Conservation (phyloP, 2,888 invertebrate species). For the Sinodicranocentrus sp. region DNA sequence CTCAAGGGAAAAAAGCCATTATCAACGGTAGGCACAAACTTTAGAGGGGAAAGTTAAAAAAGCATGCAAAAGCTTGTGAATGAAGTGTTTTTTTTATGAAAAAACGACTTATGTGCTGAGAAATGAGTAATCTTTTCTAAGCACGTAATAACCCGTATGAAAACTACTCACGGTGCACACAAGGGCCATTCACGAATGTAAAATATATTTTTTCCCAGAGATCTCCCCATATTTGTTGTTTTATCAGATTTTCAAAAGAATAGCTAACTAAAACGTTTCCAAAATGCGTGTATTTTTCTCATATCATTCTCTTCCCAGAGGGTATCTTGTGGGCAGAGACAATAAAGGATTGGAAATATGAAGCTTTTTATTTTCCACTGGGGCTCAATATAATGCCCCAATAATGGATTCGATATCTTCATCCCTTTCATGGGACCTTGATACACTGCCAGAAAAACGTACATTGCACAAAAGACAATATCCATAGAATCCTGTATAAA, state of each 20-base stretch:
- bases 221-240: no score
- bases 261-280: no score
- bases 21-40: no score
- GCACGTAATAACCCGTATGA: constrained; percentile 41
- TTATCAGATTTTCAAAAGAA: constrained; percentile 12
- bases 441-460: constrained; percentile 53
- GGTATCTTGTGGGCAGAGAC: no score
- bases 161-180: constrained; percentile 19
- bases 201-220: not conserved
- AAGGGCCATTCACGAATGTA: not conserved
- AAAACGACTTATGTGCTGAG: no score
- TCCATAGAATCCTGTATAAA: no score
- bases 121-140: constrained; percentile 59
- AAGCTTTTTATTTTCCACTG: no score
- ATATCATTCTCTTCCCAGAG: no score
- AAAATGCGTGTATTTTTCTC: no score
- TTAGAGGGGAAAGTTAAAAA: not conserved
- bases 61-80: not conserved
- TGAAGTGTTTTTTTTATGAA: constrained; percentile 35
- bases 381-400: not conserved
- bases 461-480: no score
- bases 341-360: no score
- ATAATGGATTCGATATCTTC: constrained; percentile 41
- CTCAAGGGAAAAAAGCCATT: no score
- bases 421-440: constrained; percentile 35